A percentile compares a stretch with the other conserved stretches of the same genome.
Conservation (phyloP, 2,888 invertebrate species). For the Melolontha melolontha region DNA sequence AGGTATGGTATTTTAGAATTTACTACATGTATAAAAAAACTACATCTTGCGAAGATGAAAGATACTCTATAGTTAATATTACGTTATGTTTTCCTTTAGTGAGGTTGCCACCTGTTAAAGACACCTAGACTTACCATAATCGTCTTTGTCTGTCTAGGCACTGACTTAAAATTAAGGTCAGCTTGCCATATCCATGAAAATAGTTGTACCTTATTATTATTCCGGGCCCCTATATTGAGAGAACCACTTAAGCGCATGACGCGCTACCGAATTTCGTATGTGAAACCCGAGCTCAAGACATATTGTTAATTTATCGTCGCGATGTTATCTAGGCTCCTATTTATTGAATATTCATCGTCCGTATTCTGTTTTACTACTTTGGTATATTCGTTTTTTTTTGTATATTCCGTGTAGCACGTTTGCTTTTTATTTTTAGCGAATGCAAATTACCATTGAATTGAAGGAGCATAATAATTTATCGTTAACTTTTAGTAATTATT, state of each 20-base stretch:
- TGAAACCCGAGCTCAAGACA: conserved; percentile 48
- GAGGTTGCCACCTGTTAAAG: conserved; percentile 15
- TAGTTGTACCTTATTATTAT: conserved; percentile 41
- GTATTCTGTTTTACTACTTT: conserved; percentile 35
- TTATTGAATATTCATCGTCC: conserved; percentile 44
- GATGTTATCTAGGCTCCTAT: conserved; percentile 41
- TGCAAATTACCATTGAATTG: conserved; percentile 30
- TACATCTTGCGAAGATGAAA: too few species aligned
- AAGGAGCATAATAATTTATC: conserved; percentile 23
- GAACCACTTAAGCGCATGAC: conserved; percentile 36
- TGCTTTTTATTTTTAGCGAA: conserved; percentile 30
- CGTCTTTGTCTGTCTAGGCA: conserved; percentile 35
- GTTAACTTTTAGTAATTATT: conserved; percentile 22
- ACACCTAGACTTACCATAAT: conserved; percentile 28
- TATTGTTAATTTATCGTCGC: conserved; percentile 48
- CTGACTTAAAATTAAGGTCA: conserved; percentile 42
- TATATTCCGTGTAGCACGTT: conserved; percentile 30
- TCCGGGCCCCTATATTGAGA: conserved; percentile 30
- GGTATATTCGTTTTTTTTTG: conserved; percentile 28
- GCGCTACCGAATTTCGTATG: conserved; percentile 48
- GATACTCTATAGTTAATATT: neutral
- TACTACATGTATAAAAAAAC: too few species aligned
- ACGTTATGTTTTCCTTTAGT: conserved; percentile 9
- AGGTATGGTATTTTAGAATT: too few species aligned
- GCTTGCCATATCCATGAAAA: conserved; percentile 38